A percentile compares a stretch with the other conserved stretches of the same genome.
Evolutionary conservation across 2,797 vertebrate species (phyloP).

Genomic region (Sciurus vulgaris): DNA sequence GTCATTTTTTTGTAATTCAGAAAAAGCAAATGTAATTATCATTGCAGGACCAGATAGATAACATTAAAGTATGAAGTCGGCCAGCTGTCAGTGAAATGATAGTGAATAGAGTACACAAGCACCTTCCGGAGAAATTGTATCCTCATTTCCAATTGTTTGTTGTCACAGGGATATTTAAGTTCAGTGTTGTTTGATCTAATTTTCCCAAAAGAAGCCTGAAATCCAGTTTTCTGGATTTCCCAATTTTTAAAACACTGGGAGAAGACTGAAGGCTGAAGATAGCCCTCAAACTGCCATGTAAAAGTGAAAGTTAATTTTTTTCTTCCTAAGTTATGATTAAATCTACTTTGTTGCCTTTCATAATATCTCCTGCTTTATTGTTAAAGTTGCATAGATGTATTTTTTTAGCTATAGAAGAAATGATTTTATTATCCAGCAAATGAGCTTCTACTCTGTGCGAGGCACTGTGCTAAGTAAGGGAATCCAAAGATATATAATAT

Average conservation of each 20-base stretch:
- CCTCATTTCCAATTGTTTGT: background rate
- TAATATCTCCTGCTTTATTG: slow-evolving; percentile 51
- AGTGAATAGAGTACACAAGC: background rate
- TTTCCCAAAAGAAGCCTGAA: slow-evolving; percentile 55
- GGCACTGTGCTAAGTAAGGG: background rate
- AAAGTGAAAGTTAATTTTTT: slow-evolving; percentile 47
- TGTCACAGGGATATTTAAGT: background rate
- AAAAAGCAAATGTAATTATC: background rate
- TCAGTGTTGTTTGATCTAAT: background rate
- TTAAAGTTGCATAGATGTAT: slow-evolving; percentile 23
- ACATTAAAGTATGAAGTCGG: background rate
- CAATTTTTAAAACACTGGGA: background rate
- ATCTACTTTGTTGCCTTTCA: slow-evolving; percentile 18
- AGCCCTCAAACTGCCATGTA: background rate
- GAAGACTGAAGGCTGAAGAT: background rate
- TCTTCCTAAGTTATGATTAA: slow-evolving; percentile 25
- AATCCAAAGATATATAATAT: background rate
- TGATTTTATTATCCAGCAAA: slow-evolving; percentile 7
- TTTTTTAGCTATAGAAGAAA: slow-evolving; percentile 12
- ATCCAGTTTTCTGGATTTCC: slow-evolving; percentile 17
- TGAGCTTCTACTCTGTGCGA: background rate
- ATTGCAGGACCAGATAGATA: background rate
- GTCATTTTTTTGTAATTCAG: slow-evolving; percentile 52
- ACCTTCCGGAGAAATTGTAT: background rate
- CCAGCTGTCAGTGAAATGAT: background rate